Conservation (phyloP, 2,888 invertebrate genomes). For the Adineta ricciae region DNA sequence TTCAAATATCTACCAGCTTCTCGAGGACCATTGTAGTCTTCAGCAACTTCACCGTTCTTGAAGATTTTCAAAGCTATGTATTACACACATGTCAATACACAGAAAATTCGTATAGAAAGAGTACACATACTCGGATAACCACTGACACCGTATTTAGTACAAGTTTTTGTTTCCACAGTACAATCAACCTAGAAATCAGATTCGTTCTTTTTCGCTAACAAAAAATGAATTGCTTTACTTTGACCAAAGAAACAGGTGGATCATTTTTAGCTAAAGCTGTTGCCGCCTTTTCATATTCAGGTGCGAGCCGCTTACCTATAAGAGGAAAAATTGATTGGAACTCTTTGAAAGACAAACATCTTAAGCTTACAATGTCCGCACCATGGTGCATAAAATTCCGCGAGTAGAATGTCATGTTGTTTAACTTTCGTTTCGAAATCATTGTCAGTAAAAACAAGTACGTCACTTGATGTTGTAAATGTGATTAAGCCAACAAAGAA, state of each 20-base stretch:
- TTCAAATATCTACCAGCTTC: conserved; percentile 60
- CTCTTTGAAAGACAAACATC: not conserved
- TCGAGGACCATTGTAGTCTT: conserved; percentile 87
- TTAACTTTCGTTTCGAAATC: conserved; percentile 47
- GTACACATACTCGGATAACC: conserved; percentile 69
- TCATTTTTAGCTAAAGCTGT: conserved; percentile 71
- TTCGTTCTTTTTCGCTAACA: not conserved
- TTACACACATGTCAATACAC: no score
- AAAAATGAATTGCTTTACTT: conserved; percentile 59
- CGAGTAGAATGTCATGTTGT: conserved; percentile 49
- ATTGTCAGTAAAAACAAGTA: conserved; percentile 50
- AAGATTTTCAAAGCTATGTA: conserved; percentile 72
- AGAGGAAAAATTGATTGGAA: no score
- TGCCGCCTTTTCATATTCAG: conserved; percentile 89
- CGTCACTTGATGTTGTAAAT: conserved; percentile 47
- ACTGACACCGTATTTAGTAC: conserved; percentile 75
- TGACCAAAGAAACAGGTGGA: conserved; percentile 75
- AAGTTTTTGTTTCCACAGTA: conserved; percentile 70
- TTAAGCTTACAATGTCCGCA: conserved; percentile 39
- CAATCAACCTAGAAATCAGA: conserved; percentile 61
- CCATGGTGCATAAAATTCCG: conserved; percentile 55
- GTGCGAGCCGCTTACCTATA: conserved; percentile 76
- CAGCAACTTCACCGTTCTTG: conserved; percentile 71
- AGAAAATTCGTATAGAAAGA: no score
- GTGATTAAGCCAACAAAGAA: conserved; percentile 34